A percentile compares a stretch with the other conserved stretches of the same genome.
Evolutionary conservation across 2,113 vertebrate species (phyloP).

Genomic region (Bujurquina vittata): DNA sequence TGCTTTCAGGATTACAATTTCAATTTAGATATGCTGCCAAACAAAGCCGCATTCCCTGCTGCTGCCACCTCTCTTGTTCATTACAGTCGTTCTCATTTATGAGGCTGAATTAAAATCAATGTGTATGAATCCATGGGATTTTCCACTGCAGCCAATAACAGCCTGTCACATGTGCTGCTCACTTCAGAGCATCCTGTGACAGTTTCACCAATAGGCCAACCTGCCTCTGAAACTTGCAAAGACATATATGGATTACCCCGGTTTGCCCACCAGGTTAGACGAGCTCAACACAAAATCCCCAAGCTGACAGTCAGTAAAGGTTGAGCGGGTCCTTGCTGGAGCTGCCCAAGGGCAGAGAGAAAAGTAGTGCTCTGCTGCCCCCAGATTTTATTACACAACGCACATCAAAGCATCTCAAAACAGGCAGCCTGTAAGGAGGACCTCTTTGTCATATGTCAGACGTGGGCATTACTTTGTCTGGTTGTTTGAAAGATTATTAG

Average conservation of each 20-base stretch:
- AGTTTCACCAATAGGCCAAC: conserved; percentile 14
- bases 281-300: conserved; percentile 15
- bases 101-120: conserved; percentile 65
- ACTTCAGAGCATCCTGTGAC: not conserved
- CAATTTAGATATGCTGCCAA: conserved; percentile 6
- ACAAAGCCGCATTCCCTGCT: not conserved
- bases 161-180: conserved; percentile 51
- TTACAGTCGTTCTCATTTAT: conserved; percentile 46
- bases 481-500: conserved; percentile 55
- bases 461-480: conserved; percentile 47
- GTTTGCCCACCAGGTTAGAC: not conserved
- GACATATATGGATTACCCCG: not conserved
- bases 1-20: not conserved
- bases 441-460: conserved; percentile 48
- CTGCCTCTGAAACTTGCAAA: not conserved
- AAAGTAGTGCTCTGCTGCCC: conserved; percentile 23
- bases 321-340: conserved; percentile 41
- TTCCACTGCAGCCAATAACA: conserved; percentile 54
- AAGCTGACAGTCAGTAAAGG: conserved; percentile 43
- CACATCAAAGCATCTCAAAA: conserved; percentile 40
- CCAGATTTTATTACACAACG: conserved; percentile 29
- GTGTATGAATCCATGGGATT: conserved; percentile 67
- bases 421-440: conserved; percentile 25
- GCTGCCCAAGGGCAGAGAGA: conserved; percentile 36
- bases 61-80: conserved; percentile 10